Evolutionary conservation across 2,113 vertebrate species (phyloP).

Genomic region (Platysternon megacephalum): DNA sequence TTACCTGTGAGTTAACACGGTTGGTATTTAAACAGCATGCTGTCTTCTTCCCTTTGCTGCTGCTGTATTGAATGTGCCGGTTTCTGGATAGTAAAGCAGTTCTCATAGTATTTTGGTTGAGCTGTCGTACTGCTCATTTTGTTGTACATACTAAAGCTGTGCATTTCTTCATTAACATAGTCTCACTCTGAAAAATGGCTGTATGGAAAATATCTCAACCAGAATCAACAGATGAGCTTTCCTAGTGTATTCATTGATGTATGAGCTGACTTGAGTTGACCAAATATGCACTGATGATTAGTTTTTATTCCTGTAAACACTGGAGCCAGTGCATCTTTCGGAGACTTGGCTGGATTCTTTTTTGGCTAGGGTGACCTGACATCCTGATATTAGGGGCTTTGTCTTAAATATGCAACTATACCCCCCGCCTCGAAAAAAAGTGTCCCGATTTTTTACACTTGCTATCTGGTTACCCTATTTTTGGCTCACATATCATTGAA

Average conservation of each 20-base stretch:
- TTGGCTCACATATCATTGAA: neutral
- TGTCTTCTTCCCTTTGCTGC: slow-evolving; percentile 21
- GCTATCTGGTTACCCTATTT: neutral
- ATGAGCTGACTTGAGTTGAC: neutral
- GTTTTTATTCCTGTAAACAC: neutral
- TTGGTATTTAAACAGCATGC: slow-evolving; percentile 74
- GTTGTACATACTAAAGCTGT: fast-evolving
- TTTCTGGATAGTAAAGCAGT: neutral
- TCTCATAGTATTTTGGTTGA: neutral
- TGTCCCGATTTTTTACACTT: neutral
- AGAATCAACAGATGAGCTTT: fast-evolving
- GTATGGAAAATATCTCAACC: fast-evolving
- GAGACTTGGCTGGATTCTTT: neutral
- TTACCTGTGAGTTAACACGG: slow-evolving; percentile 65
- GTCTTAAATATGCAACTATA: neutral
- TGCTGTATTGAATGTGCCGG: neutral
- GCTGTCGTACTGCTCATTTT: neutral
- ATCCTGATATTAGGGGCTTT: neutral
- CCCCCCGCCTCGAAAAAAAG: neutral
- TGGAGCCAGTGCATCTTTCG: neutral
- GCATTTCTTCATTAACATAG: neutral
- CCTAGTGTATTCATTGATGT: neutral
- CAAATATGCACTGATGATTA: neutral
- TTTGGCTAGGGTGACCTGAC: neutral
- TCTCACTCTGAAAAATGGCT: neutral